Conservation (phyloP, 1,140 invertebrate species). For the Parasteatoda tepidariorum region DNA sequence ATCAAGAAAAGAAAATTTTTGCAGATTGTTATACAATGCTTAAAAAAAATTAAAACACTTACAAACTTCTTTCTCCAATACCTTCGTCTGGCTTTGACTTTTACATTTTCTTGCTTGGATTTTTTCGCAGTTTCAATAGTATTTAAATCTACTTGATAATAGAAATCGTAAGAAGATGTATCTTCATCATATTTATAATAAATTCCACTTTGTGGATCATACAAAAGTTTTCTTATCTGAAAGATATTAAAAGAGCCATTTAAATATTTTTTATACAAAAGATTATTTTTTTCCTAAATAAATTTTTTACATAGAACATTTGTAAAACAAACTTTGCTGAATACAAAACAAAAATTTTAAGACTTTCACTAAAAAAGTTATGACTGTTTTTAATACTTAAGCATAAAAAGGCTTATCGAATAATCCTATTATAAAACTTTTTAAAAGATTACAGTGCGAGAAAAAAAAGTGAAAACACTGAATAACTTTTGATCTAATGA, state of each 20-base stretch:
- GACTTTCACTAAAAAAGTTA: no score
- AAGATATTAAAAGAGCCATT: background rate
- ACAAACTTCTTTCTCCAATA: slow-evolving; percentile 24
- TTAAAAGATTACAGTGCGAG: no score
- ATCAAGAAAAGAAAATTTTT: no score
- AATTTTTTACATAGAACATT: background rate
- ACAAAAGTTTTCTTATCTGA: slow-evolving; percentile 36
- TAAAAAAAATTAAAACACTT: no score
- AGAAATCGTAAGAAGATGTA: slow-evolving; percentile 35
- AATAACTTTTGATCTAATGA: no score
- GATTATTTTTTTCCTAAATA: background rate
- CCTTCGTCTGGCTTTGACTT: background rate
- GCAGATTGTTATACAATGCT: no score
- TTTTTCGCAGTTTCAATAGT: background rate
- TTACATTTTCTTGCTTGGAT: background rate
- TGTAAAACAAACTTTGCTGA: no score
- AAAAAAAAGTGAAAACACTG: no score
- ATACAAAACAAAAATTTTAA: no score
- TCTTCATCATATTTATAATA: slow-evolving; percentile 45
- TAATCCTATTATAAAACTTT: no score
- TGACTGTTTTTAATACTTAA: no score
- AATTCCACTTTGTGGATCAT: slow-evolving; percentile 22
- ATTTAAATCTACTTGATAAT: slow-evolving; percentile 20
- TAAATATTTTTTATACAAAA: background rate
- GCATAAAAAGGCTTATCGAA: background rate